phyloP scores from a whole-genome alignment of 1,140 invertebrate species.

The Bombus vancouverensis region DNA sequence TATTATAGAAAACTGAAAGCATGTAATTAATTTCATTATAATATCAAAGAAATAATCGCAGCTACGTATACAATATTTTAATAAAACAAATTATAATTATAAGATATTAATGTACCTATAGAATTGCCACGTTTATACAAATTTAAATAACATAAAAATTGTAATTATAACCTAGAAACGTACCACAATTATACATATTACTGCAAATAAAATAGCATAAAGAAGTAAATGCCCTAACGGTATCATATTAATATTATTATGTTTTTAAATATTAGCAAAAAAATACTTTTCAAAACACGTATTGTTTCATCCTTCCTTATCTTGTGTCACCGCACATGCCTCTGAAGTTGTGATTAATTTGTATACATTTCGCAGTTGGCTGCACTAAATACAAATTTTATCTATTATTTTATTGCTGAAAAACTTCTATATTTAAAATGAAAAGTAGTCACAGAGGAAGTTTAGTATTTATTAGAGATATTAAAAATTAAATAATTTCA shows the following conservation, averaged over 20 bases:
- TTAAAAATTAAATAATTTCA: not conserved
- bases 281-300: constrained; percentile 16
- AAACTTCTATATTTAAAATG: not conserved
- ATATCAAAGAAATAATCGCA: not conserved
- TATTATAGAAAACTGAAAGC: constrained; percentile 84
- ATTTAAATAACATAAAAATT: not conserved
- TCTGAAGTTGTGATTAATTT: not conserved
- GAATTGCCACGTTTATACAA: constrained; percentile 26
- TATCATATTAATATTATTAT: constrained; percentile 16
- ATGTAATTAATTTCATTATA: constrained; percentile 9
- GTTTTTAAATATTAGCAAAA: constrained; percentile 23
- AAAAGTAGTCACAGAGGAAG: not conserved
- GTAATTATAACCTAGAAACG: constrained; percentile 32
- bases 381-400: constrained; percentile 6
- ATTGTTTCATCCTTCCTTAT: constrained; percentile 11
- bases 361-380: not conserved
- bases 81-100: not conserved
- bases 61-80: not conserved
- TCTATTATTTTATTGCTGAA: not conserved
- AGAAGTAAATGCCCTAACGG: constrained; percentile 30
- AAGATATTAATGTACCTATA: not conserved
- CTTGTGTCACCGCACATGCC: not conserved
- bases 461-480: not conserved
- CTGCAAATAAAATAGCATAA: constrained; percentile 14
- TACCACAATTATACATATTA: constrained; percentile 47